Conservation (phyloP, 2,797 vertebrate genomes). For the Diceros bicornis region DNA sequence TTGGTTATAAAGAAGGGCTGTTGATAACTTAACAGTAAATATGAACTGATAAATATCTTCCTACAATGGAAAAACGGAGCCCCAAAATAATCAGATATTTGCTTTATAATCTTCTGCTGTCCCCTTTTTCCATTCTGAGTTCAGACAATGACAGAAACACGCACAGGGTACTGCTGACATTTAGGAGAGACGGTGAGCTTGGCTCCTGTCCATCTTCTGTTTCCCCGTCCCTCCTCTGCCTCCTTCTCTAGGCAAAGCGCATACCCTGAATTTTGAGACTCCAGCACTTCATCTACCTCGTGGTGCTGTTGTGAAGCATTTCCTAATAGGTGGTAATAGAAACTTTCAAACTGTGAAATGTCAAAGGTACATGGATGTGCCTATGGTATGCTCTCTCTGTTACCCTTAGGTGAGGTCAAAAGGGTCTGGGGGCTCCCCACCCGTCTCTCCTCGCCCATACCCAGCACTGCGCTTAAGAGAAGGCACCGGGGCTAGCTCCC, state of each 20-base stretch:
- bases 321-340: neutral
- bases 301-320: neutral
- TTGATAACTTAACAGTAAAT: constrained; percentile 51
- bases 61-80: neutral
- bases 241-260: neutral
- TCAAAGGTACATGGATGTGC: neutral
- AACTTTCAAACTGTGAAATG: neutral
- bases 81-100: neutral
- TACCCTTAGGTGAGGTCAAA: neutral
- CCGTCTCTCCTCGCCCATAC: neutral
- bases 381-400: neutral
- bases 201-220: neutral
- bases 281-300: neutral
- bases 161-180: neutral
- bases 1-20: neutral
- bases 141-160: neutral
- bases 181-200: neutral
- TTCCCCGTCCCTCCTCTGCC: neutral
- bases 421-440: neutral
- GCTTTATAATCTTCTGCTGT: neutral
- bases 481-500: neutral
- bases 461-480: neutral
- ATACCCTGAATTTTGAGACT: neutral
- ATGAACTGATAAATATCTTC: neutral
- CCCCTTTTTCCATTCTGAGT: neutral